Base-by-base conservation (phyloP, 2,797 vertebrate species). In the Gymnothorax reevesii region DNA sequence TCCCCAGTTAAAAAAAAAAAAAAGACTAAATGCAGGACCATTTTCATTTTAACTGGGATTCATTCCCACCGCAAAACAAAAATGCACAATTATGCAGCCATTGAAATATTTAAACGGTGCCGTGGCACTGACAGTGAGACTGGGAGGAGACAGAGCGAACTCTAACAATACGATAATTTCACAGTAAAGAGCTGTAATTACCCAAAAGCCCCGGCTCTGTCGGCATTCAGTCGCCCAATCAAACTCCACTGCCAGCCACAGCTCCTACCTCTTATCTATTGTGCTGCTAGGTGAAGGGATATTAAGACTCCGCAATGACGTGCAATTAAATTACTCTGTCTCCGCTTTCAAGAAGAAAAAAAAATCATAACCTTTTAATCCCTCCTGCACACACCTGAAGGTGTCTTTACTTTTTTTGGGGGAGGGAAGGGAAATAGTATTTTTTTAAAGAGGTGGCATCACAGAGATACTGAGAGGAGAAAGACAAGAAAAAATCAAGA, bases 251-350 rank as follows among this genome's bases (percentile, higher is more conserved):
- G 22, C 83, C 13, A 10, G 49, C 55, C 57, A 86, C 52, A 94
- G 95, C 94, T 93, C 95, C 95, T 95, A 94, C 95, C 96, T 95
- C 95, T 95, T 96, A 96, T 97, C 96, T 95, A 94, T 96, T 96
- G 95, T 95, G 95, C 94, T 95, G 96, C 96, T 95, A 96, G 94
- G 93, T 96, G 95, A 95, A 95, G 95, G 96, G 95, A 97, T 96
- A 98, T 98, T 97, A 98, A 97, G 96, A 95, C 97, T 95, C 96
- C 97, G 96, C 97, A 97, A 97, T 96, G 95, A 96, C 94, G 95
- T 96, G 96, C 97, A 97, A 98, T 99, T 98, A 97, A 97, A 98
- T 97, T 97, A 97, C 97, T 97, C 94, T 94, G 95, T 88, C 94
- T 95, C 95, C 93, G 96, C 95, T 97, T 95, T 96, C 95, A 91